Conservation (phyloP, 2,888 invertebrate species). For the Acronicta psi region DNA sequence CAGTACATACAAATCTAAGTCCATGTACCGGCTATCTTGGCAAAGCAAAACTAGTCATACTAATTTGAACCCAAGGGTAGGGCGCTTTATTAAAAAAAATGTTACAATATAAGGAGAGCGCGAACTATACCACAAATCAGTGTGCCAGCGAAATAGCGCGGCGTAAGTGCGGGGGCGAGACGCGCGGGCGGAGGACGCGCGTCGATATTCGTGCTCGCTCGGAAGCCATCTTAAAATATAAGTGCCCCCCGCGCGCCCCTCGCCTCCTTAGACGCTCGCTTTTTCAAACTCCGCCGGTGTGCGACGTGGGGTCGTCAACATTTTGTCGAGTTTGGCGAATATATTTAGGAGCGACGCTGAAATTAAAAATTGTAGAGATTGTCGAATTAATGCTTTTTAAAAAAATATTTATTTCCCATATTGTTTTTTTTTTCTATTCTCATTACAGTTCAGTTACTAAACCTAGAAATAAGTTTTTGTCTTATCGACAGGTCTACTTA, state of each 20-base stretch:
- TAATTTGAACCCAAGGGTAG: no score
- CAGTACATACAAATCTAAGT: no score
- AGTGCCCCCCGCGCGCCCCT: conserved; percentile 68
- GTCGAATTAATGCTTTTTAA: no score
- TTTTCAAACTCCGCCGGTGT: conserved; percentile 81
- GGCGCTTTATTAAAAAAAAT: conserved; percentile 25
- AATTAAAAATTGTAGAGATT: no score
- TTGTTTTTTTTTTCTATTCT: no score
- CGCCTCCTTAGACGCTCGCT: conserved; percentile 85
- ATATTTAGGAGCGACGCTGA: neutral
- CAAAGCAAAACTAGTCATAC: no score
- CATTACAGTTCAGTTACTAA: no score
- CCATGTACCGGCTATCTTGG: no score
- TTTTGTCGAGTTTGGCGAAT: conserved; percentile 57
- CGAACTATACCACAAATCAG: conserved; percentile 61
- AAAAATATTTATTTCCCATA: no score
- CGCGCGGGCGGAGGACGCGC: conserved; percentile 69
- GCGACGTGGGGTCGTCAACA: conserved; percentile 68
- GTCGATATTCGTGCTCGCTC: conserved; percentile 86
- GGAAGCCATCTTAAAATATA: conserved; percentile 89
- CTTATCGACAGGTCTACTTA: no score
- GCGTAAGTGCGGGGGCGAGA: conserved; percentile 63
- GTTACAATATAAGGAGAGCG: conserved; percentile 44
- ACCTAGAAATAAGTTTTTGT: no score
- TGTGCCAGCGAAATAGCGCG: conserved; percentile 70